These are phyloP conservation scores for Cepaea nemoralis DNA, from an alignment of 1,140 invertebrate genomes.

Conservation along the genomic window DNA sequence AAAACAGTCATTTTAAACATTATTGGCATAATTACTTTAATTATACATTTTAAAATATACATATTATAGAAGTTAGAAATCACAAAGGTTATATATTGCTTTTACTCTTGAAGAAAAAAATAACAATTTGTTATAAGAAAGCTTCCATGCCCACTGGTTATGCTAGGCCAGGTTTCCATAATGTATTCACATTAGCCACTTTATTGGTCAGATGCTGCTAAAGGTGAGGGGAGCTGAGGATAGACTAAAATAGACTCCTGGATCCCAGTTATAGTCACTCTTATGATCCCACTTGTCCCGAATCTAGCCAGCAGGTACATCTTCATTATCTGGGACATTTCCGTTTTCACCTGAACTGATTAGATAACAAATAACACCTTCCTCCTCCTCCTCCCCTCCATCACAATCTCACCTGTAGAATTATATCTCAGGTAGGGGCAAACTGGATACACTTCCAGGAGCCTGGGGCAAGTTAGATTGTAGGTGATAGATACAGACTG, in stretches of 20 bases:
- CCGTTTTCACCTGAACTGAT: neutral
- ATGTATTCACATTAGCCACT: too few relatives aligned
- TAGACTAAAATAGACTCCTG: neutral
- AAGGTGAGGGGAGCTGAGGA: neutral
- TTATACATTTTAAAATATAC: too few relatives aligned
- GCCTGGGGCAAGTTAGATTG: neutral
- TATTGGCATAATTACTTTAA: too few relatives aligned
- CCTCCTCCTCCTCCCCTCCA: neutral
- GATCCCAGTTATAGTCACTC: neutral
- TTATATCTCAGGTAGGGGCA: neutral
- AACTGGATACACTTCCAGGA: neutral
- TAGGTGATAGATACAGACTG: neutral
- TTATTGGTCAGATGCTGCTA: neutral
- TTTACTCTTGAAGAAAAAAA: too few relatives aligned
- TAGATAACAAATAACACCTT: neutral
- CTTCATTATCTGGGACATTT: neutral
- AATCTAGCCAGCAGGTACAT: neutral
- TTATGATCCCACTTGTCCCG: neutral
- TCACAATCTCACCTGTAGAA: neutral
- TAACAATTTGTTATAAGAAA: too few relatives aligned
- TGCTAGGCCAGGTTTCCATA: too few relatives aligned
- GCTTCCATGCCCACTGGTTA: too few relatives aligned
- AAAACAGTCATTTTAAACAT: too few relatives aligned
- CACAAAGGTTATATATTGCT: too few relatives aligned
- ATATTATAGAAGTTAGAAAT: too few relatives aligned